Conservation (phyloP, 1,140 invertebrate genomes). For the Habropoda laboriosa region DNA sequence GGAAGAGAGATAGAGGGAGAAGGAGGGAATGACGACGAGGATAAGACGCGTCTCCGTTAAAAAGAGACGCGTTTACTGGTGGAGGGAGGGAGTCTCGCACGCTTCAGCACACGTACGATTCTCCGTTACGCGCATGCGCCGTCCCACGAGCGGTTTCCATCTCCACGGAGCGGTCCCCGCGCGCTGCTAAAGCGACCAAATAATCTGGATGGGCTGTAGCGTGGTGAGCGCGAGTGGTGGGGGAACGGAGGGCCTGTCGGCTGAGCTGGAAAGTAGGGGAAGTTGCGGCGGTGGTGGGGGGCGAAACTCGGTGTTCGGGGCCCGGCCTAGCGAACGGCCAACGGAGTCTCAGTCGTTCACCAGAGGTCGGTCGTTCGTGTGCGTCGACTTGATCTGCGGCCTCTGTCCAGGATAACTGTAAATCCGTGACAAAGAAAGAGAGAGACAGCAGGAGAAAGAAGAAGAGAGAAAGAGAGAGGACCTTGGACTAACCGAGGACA, state of each 20-base stretch:
- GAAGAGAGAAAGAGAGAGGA: neutral
- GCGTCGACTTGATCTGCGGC: conserved; percentile 15
- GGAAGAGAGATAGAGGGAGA: neutral
- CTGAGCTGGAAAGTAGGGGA: conserved; percentile 9
- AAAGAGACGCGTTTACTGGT: conserved; percentile 13
- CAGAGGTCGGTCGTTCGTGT: conserved; percentile 67
- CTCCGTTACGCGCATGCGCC: conserved; percentile 67
- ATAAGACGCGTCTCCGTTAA: conserved; percentile 32
- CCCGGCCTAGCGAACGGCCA: conserved; percentile 68
- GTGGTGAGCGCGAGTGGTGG: conserved; percentile 5
- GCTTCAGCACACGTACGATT: conserved; percentile 49
- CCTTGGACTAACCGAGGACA: conserved; percentile 15
- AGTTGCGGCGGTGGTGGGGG: neutral
- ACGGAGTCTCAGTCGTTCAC: conserved; percentile 77
- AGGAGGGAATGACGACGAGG: conserved; percentile 12
- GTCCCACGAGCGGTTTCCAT: conserved; percentile 44
- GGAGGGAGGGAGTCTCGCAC: conserved; percentile 24
- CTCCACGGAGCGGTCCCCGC: conserved; percentile 36
- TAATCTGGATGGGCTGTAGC: conserved; percentile 51
- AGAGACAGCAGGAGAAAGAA: conserved; percentile 10
- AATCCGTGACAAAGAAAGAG: conserved; percentile 52
- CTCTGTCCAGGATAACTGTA: conserved; percentile 69
- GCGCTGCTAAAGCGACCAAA: conserved; percentile 44
- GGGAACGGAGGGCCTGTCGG: conserved; percentile 37
- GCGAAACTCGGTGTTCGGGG: conserved; percentile 64